Percentiles rank a stretch among this genome's conserved stretches.
Evolutionary conservation across 2,113 vertebrate species (phyloP).

Genomic region (Turnix velox): DNA sequence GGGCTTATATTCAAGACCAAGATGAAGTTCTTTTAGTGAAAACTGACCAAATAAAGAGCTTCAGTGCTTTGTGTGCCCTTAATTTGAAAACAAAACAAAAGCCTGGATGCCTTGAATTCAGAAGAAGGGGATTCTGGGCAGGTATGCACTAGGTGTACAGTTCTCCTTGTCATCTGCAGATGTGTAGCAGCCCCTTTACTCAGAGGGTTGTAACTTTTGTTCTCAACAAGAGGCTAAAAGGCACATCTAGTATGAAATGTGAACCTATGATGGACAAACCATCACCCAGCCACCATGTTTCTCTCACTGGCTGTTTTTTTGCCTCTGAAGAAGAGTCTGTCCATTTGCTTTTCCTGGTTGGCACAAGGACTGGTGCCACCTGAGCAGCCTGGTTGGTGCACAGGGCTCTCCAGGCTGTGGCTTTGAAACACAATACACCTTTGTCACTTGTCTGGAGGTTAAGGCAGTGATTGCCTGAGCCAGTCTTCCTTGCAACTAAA

Average conservation of each 20-base stretch:
- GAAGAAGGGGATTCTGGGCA: background rate
- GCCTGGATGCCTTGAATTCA: background rate
- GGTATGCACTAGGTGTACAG: background rate
- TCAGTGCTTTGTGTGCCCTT: background rate
- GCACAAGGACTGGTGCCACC: background rate
- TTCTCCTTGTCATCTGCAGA: background rate
- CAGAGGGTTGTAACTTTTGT: background rate
- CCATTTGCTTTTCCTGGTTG: background rate
- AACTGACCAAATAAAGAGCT: background rate
- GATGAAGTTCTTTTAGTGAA: background rate
- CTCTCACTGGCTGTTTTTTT: background rate
- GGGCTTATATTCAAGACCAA: background rate
- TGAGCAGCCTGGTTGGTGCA: background rate
- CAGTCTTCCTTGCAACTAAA: conserved; percentile 10
- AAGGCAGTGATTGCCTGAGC: background rate
- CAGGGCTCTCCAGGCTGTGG: background rate
- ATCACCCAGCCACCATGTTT: background rate
- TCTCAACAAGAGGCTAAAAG: background rate
- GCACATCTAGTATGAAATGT: background rate
- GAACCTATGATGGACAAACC: background rate
- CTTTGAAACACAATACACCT: conserved; percentile 11
- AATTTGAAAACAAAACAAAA: background rate
- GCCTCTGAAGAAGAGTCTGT: background rate
- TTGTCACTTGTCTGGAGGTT: background rate
- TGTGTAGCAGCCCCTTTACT: background rate